A percentile compares a stretch with the other conserved stretches of the same genome.
Evolutionary conservation across 2,113 vertebrate species (phyloP).

Genomic region (Pelodiscus sinensis): DNA sequence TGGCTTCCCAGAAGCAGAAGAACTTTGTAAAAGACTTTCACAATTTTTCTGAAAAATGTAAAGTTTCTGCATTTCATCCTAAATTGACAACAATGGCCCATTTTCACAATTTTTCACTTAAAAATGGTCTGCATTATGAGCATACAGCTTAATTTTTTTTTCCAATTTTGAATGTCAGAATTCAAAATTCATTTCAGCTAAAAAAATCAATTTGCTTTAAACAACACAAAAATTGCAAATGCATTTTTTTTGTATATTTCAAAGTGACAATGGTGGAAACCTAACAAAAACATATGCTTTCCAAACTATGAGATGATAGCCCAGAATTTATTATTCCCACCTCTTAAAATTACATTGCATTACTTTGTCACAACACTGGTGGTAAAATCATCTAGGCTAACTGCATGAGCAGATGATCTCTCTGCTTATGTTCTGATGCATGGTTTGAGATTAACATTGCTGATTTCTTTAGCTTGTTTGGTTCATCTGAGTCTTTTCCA

Average conservation of each 20-base stretch:
- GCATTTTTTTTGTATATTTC: background rate
- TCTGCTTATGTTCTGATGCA: background rate
- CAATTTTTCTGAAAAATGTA: background rate
- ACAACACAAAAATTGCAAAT: background rate
- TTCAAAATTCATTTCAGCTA: background rate
- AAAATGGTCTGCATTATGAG: background rate
- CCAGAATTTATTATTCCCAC: background rate
- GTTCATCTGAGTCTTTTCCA: background rate
- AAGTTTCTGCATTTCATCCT: background rate
- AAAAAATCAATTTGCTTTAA: background rate
- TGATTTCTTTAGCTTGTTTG: background rate
- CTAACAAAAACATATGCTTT: background rate
- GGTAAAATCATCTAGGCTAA: background rate
- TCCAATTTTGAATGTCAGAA: background rate
- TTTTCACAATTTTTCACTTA: background rate
- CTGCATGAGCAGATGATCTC: background rate
- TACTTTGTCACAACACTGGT: background rate
- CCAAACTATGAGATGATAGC: background rate
- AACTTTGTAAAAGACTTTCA: background rate
- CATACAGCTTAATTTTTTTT: background rate
- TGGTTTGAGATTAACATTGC: rapidly evolving
- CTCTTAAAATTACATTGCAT: rapidly evolving
- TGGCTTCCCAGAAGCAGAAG: background rate
- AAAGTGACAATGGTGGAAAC: background rate
- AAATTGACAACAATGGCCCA: background rate